phyloP scores from a whole-genome alignment of 2,113 vertebrate genomes.

The Burhinus oedicnemus region DNA sequence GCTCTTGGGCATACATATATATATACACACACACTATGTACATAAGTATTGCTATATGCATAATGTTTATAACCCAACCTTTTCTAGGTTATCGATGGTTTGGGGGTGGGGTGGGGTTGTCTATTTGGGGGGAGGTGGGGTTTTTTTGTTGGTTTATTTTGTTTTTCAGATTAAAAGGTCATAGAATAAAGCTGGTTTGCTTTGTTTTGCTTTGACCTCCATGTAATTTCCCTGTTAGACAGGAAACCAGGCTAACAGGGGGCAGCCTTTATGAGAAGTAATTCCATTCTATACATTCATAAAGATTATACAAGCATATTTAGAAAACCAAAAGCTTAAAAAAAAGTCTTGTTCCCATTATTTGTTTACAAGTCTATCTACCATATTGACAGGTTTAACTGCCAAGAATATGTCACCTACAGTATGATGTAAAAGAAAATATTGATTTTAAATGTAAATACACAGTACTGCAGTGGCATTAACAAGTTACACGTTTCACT shows the following conservation, averaged over 20 bases:
- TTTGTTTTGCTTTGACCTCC: neutral
- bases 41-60: neutral
- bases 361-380: neutral
- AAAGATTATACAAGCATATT: neutral
- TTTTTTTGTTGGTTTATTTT: neutral
- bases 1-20: neutral
- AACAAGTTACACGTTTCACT: neutral
- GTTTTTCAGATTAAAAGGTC: neutral
- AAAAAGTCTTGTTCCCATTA: neutral
- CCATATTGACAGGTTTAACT: neutral
- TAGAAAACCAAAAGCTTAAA: neutral
- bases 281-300: neutral
- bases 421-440: neutral
- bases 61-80: accelerated
- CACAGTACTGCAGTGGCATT: neutral
- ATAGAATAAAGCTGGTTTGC: neutral
- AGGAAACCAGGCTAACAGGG: neutral
- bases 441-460: constrained; percentile 18
- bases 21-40: neutral
- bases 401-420: neutral
- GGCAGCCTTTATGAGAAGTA: neutral
- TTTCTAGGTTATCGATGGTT: neutral
- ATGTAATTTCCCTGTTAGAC: neutral
- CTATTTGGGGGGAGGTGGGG: accelerated
- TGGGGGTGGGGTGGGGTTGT: accelerated